phyloP scores from a whole-genome alignment of 1,140 invertebrate genomes.

The Tachypleus tridentatus region DNA sequence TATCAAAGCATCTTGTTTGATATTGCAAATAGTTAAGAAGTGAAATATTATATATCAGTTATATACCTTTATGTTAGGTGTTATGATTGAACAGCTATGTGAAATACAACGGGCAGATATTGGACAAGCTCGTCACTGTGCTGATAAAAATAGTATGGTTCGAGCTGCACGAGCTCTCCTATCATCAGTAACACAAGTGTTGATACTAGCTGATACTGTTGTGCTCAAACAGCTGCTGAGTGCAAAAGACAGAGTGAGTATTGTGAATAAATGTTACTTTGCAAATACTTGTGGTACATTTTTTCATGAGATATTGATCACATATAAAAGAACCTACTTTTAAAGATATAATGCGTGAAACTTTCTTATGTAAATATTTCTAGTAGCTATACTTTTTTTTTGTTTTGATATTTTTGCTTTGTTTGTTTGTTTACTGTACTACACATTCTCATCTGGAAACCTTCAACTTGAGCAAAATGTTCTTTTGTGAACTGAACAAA shows the following conservation, averaged over 20 bases:
- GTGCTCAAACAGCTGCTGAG: conserved; percentile 92
- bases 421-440: not conserved
- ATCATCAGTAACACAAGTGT: conserved; percentile 86
- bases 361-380: conserved; percentile 9
- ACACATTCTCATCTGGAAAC: not conserved
- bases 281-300: too few relatives aligned
- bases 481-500: too few relatives aligned
- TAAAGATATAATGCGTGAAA: not conserved
- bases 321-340: too few relatives aligned
- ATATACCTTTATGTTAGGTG: conserved; percentile 41
- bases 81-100: conserved; percentile 78
- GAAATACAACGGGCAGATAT: conserved; percentile 37
- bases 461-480: too few relatives aligned
- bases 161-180: conserved; percentile 83
- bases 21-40: too few relatives aligned
- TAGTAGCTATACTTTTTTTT: conserved; percentile 7
- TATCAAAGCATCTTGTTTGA: too few relatives aligned
- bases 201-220: conserved; percentile 96
- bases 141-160: conserved; percentile 46
- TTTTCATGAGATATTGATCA: too few relatives aligned
- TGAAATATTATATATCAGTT: too few relatives aligned
- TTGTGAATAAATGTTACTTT: not conserved
- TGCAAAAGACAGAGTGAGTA: conserved; percentile 84
- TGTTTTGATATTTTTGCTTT: conserved; percentile 8
- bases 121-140: conserved; percentile 21